A percentile compares a stretch with the other conserved stretches of the same genome.
Conservation (phyloP, 2,888 invertebrate genomes). For the Coelopa pilipes region DNA sequence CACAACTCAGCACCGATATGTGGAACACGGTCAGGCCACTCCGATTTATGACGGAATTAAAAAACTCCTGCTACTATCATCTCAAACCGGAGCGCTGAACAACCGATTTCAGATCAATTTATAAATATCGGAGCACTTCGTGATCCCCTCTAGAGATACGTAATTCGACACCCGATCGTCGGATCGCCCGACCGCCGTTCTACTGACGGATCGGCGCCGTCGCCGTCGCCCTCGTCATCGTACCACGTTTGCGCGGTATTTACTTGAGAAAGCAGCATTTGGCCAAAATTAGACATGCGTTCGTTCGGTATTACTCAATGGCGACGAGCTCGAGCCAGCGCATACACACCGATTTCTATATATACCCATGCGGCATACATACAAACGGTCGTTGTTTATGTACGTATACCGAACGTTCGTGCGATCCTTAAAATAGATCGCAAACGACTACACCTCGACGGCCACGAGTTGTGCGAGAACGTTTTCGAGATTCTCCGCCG, state of each 20-base stretch:
- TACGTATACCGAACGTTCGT: conserved; percentile 16
- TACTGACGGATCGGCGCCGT: neutral
- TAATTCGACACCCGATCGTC: conserved; percentile 59
- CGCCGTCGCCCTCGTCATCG: neutral
- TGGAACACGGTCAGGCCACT: no score
- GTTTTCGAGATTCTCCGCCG: no score
- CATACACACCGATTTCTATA: conserved; percentile 12
- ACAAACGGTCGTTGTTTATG: neutral
- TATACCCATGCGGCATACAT: neutral
- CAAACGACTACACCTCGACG: conserved; percentile 33
- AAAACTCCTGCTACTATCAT: no score
- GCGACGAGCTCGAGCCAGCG: conserved; percentile 14
- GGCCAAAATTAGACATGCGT: conserved; percentile 64
- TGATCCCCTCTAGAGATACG: conserved; percentile 26
- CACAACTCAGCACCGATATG: no score
- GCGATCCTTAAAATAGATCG: conserved; percentile 43
- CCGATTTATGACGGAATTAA: no score
- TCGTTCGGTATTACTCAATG: conserved; percentile 38
- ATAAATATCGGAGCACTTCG: neutral
- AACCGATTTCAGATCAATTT: no score
- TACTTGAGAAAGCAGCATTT: conserved; percentile 49
- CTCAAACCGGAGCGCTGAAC: no score
- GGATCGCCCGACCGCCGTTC: conserved; percentile 41
- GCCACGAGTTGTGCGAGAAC: no score
- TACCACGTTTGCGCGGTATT: neutral